Evolutionary conservation across 2,797 vertebrate genomes (phyloP).

Genomic region (Macrochelys suwanniensis): DNA sequence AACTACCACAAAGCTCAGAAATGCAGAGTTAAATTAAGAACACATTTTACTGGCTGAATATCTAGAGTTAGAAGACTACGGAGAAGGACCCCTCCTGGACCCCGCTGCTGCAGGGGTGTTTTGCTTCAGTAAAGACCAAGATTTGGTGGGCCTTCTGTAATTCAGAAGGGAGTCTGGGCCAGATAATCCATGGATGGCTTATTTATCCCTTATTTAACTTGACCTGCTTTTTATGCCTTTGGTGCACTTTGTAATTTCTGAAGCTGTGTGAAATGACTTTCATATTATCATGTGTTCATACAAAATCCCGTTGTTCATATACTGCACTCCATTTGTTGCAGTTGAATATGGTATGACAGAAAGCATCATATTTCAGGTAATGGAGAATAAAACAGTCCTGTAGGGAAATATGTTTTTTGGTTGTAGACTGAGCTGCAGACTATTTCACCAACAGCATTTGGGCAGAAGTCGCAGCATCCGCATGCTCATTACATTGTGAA

Average conservation of each 20-base stretch:
- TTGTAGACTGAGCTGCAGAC: not conserved
- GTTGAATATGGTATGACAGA: not conserved
- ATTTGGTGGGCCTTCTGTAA: not conserved
- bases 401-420: not conserved
- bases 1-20: not conserved
- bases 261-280: constrained; percentile 18
- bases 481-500: not conserved
- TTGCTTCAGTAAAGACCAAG: constrained; percentile 15
- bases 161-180: not conserved
- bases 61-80: not conserved
- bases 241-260: not conserved
- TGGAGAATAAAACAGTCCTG: not conserved
- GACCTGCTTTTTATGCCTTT: constrained; percentile 4
- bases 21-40: not conserved
- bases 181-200: not conserved
- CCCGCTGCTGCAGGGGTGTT: not conserved
- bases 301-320: not conserved
- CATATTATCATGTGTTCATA: not conserved
- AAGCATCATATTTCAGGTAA: not conserved
- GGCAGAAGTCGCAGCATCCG: not conserved
- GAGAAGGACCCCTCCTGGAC: not conserved
- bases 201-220: constrained; percentile 21
- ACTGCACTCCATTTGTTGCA: not conserved
- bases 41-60: not conserved
- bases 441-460: not conserved